phyloP scores from a whole-genome alignment of 2,113 vertebrate species.

The Scatophagus argus region DNA sequence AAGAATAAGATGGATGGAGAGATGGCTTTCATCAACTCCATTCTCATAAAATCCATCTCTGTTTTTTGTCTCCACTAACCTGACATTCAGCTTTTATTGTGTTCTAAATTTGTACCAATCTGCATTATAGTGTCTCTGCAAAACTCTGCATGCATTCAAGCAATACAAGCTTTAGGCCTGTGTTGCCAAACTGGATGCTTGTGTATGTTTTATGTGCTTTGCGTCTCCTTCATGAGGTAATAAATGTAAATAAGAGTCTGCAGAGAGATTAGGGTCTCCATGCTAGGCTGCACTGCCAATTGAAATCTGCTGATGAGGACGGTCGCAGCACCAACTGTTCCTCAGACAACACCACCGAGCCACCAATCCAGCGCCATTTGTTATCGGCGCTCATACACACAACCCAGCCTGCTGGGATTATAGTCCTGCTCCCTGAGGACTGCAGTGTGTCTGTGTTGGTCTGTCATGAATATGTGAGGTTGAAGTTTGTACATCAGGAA shows the following conservation, averaged over 20 bases:
- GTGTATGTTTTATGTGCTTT: slow-evolving; percentile 8
- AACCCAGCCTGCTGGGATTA: slow-evolving; percentile 88
- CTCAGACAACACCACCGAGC: slow-evolving; percentile 85
- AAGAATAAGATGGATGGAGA: slow-evolving; percentile 59
- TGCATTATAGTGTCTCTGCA: not conserved
- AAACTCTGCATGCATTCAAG: not conserved
- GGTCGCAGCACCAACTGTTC: slow-evolving; percentile 89
- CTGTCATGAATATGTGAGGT: not conserved
- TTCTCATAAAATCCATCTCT: slow-evolving; percentile 28
- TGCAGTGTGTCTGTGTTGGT: slow-evolving; percentile 21
- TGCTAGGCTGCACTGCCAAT: slow-evolving; percentile 91
- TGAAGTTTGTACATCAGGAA: not conserved
- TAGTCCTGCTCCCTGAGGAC: slow-evolving; percentile 79
- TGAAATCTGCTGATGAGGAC: slow-evolving; percentile 90
- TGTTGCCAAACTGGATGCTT: not conserved
- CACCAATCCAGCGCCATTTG: slow-evolving; percentile 90
- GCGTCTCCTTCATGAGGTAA: slow-evolving; percentile 37
- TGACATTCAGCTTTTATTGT: not conserved
- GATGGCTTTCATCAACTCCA: slow-evolving; percentile 41
- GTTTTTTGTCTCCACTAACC: slow-evolving; percentile 21
- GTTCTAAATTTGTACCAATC: not conserved
- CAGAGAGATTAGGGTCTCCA: slow-evolving; percentile 78
- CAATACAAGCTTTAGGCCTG: not conserved
- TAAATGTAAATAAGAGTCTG: slow-evolving; percentile 74
- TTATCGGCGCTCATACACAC: slow-evolving; percentile 86